Conservation (phyloP, 1,140 invertebrate genomes). For the Pantala flavescens region DNA sequence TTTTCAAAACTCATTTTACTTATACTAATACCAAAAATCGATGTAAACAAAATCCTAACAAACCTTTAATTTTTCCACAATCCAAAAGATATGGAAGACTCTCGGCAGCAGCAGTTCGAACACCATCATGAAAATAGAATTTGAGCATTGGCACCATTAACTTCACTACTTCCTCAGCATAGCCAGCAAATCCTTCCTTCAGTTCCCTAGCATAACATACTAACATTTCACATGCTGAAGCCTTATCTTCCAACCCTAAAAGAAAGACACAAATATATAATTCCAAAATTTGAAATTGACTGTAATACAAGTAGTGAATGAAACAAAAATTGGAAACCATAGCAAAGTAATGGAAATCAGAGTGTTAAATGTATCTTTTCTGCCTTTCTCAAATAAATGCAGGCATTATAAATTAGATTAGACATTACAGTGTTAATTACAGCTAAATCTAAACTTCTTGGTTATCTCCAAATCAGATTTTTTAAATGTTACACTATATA, state of each 20-base stretch:
- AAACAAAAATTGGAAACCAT: too few species aligned
- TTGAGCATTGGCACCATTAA: constrained; percentile 95
- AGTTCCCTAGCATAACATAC: constrained; percentile 96
- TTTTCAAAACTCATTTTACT: neutral
- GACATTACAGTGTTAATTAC: too few species aligned
- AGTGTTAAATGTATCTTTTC: too few species aligned
- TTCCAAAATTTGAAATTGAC: neutral
- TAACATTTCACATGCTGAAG: constrained; percentile 97
- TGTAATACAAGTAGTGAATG: neutral
- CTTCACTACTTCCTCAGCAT: constrained; percentile 87
- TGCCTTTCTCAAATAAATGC: too few species aligned
- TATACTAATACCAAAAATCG: neutral
- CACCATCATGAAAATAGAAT: constrained; percentile 98
- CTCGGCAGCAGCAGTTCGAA: constrained; percentile 84
- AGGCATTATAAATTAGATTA: too few species aligned
- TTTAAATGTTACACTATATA: too few species aligned
- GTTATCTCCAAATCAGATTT: too few species aligned
- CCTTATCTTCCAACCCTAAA: constrained; percentile 91
- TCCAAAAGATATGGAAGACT: constrained; percentile 88
- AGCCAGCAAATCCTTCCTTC: constrained; percentile 91
- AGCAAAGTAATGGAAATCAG: too few species aligned
- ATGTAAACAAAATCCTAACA: constrained; percentile 1
- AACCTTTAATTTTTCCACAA: constrained; percentile 78
- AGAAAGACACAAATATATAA: constrained; percentile 23
- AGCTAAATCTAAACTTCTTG: too few species aligned